Evolutionary conservation across 2,113 vertebrate species (phyloP), one percentile per base, ranked within the genome.

Genomic region (Lamprotornis superbus): DNA sequence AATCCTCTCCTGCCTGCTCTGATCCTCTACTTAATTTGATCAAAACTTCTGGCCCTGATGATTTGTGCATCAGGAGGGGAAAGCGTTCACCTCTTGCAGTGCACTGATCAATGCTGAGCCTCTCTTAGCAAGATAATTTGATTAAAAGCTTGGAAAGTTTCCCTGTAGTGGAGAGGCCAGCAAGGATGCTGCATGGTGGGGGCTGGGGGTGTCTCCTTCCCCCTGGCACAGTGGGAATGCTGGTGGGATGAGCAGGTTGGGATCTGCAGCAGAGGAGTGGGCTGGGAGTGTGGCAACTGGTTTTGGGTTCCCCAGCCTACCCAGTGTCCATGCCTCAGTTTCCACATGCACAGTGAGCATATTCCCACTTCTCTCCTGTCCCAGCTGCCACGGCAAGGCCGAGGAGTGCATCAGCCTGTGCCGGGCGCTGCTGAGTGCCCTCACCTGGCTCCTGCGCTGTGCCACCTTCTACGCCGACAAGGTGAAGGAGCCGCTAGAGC

Each of bases 341-440:
- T 83, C 37, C 15, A 31, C 4, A 3, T 3, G 10, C 42, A 3
- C 0, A 3, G 21, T 21, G 46, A 91, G 30, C 37, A 4, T 0
- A 0, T 46, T 35, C 35, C 46, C 2, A 0, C 67, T 79, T 76
- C 71, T 91, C 10, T 87, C 81, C 70, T 61, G 71, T 88, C 6
- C 7, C 92, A 99, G 99, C 98, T 99, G 99, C 96, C 98, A 99
- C 0, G 99, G 99, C 78, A 99, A 99, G 96, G 99, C 99, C 0
- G 99, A 99, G 97, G 99, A 99, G 96, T 99, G 99, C 96, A 98
- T 99, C 0, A 99, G 98, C 24, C 98, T 99, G 60, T 99, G 99
- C 95, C 98, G 99, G 39, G 98, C 99, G 1, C 97, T 99, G 90
- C 98, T 99, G 68, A 98, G 98, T 39, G 98, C 98, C 88, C 98